These are phyloP conservation scores for Philhelius pedissequus DNA, from an alignment of 2,888 invertebrate genomes.

Conservation along the genomic window DNA sequence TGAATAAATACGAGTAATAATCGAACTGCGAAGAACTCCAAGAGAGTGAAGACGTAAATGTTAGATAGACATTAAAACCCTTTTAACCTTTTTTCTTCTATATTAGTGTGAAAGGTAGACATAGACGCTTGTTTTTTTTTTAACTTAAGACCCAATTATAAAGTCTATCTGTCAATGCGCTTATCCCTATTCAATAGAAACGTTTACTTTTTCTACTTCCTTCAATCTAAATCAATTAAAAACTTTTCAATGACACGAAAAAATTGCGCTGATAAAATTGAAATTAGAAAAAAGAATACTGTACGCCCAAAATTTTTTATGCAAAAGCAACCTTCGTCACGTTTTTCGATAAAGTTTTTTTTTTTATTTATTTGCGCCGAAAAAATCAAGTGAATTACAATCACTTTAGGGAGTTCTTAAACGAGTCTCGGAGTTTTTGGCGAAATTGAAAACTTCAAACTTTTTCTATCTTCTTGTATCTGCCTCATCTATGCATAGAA, in stretches of 20 bases:
- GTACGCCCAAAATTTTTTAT: conserved; percentile 9
- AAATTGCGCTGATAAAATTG: conserved; percentile 19
- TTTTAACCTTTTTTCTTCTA: no score
- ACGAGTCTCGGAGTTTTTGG: conserved; percentile 41
- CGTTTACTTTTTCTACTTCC: background rate
- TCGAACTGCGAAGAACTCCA: no score
- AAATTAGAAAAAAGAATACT: background rate
- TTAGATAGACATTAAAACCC: no score
- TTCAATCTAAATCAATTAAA: conserved; percentile 51
- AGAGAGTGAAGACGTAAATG: no score
- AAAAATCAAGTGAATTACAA: conserved; percentile 23
- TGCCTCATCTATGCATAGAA: conserved; percentile 63
- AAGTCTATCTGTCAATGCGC: background rate
- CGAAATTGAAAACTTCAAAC: conserved; percentile 66
- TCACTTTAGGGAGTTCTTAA: conserved; percentile 18
- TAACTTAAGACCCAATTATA: background rate
- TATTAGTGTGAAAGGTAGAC: no score
- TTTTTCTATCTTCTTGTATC: conserved; percentile 54
- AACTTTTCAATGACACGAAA: conserved; percentile 28
- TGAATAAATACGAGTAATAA: no score
- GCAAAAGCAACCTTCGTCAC: conserved; percentile 61
- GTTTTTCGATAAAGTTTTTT: conserved; percentile 19
- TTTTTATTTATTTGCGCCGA: conserved; percentile 18
- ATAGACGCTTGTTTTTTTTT: no score
- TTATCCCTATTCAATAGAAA: background rate